Conservation (phyloP, 2,113 vertebrate species). For the Oenanthe melanoleuca region DNA sequence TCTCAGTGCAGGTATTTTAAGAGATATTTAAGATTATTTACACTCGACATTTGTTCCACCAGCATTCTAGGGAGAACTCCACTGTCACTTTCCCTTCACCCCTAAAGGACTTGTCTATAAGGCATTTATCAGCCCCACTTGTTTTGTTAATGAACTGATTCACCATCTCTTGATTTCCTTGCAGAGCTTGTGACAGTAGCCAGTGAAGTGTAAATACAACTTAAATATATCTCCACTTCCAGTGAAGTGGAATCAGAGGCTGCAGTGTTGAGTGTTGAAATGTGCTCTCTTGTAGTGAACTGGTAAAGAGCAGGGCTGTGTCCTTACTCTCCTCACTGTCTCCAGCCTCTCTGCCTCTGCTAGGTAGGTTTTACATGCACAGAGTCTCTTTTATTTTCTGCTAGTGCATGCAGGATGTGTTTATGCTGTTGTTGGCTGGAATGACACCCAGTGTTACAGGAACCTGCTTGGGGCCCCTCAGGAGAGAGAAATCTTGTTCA, state of each 20-base stretch:
- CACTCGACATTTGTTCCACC: background rate
- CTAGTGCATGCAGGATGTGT: background rate
- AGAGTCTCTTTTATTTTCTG: background rate
- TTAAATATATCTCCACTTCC: background rate
- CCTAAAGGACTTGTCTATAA: background rate
- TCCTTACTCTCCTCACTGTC: background rate
- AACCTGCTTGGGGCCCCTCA: background rate
- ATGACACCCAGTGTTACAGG: accelerated
- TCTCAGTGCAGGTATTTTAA: background rate
- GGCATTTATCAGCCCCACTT: background rate
- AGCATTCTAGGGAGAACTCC: background rate
- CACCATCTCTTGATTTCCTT: background rate
- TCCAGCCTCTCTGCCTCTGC: background rate
- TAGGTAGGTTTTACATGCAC: background rate
- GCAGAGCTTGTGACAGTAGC: background rate
- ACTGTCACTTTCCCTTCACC: background rate
- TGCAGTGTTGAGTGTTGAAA: background rate
- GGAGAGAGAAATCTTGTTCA: background rate
- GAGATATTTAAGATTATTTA: background rate
- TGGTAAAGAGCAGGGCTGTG: background rate
- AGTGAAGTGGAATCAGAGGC: background rate
- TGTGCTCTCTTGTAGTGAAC: background rate
- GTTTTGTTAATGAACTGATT: background rate
- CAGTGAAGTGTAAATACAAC: background rate
- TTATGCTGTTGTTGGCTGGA: background rate